phyloP scores from a whole-genome alignment of 2,888 invertebrate genomes.

The Rhabditophanes sp. region DNA sequence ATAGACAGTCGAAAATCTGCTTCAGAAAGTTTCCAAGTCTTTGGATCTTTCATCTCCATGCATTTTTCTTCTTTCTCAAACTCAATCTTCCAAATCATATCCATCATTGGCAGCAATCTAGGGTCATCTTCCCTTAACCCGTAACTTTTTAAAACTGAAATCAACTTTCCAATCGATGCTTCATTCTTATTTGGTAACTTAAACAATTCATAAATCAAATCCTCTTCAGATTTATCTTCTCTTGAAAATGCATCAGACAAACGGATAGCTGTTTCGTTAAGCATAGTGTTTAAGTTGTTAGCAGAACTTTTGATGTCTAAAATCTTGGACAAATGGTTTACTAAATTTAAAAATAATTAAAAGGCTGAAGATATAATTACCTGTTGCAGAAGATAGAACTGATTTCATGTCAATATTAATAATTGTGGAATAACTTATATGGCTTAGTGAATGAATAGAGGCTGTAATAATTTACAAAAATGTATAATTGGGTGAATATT shows the following conservation, averaged over 20 bases:
- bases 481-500: too few relatives aligned
- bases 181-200: conserved; percentile 34
- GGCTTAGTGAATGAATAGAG: too few relatives aligned
- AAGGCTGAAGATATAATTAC: too few relatives aligned
- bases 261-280: conserved; percentile 11
- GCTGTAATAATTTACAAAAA: too few relatives aligned
- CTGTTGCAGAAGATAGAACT: too few relatives aligned
- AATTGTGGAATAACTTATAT: too few relatives aligned
- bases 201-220: conserved; percentile 34
- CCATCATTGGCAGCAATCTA: conserved; percentile 16
- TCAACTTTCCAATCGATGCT: conserved; percentile 31
- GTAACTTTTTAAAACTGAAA: conserved; percentile 27
- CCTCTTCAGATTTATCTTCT: conserved; percentile 19
- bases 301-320: too few relatives aligned
- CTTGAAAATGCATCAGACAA: conserved; percentile 17
- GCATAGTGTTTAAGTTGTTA: too few relatives aligned
- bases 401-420: too few relatives aligned
- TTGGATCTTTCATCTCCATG: conserved; percentile 26
- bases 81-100: conserved; percentile 20
- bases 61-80: conserved; percentile 25
- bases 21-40: conserved; percentile 30
- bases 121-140: conserved; percentile 33
- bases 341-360: too few relatives aligned
- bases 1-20: conserved; percentile 29
- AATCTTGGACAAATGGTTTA: too few relatives aligned